These are phyloP conservation scores for Hirtodrosophila cameraria DNA, from an alignment of 2,888 invertebrate species.

Conservation along the genomic window DNA sequence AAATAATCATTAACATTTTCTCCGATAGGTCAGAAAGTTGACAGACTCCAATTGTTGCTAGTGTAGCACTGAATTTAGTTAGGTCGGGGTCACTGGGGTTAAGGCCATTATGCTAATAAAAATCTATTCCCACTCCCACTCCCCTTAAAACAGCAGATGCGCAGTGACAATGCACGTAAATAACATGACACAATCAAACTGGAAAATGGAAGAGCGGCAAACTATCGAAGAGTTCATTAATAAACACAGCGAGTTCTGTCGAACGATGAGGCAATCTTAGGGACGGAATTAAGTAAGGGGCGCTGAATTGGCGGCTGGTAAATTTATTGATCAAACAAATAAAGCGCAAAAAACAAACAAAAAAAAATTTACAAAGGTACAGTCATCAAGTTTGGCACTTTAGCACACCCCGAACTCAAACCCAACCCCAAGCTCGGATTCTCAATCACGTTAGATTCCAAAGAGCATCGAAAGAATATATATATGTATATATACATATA, in stretches of 20 bases:
- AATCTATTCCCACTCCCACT: constrained; percentile 2
- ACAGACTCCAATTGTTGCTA: not conserved
- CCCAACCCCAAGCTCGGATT: not conserved
- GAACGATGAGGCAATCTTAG: constrained; percentile 41
- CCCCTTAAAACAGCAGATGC: constrained; percentile 2
- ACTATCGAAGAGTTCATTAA: constrained; percentile 69
- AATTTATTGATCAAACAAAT: constrained; percentile 77
- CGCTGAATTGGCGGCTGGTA: constrained; percentile 34
- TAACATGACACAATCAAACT: constrained; percentile 69
- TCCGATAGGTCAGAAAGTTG: not conserved
- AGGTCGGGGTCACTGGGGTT: constrained; percentile 46
- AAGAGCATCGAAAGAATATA: constrained; percentile 34
- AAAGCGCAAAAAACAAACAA: constrained; percentile 49
- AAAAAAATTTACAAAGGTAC: constrained; percentile 4
- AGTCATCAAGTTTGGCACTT: constrained; percentile 9
- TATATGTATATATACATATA: too few species aligned
- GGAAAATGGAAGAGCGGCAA: constrained; percentile 11
- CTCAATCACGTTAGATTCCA: constrained; percentile 19
- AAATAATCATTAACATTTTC: constrained; percentile 2
- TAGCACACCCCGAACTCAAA: constrained; percentile 6
- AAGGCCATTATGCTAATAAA: constrained; percentile 39
- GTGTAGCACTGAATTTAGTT: constrained; percentile 4
- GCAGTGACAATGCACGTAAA: constrained; percentile 51
- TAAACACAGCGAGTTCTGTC: constrained; percentile 37
- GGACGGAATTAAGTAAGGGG: constrained; percentile 6